phyloP scores from a whole-genome alignment of 2,888 invertebrate species.

The Venusia cambrica region DNA sequence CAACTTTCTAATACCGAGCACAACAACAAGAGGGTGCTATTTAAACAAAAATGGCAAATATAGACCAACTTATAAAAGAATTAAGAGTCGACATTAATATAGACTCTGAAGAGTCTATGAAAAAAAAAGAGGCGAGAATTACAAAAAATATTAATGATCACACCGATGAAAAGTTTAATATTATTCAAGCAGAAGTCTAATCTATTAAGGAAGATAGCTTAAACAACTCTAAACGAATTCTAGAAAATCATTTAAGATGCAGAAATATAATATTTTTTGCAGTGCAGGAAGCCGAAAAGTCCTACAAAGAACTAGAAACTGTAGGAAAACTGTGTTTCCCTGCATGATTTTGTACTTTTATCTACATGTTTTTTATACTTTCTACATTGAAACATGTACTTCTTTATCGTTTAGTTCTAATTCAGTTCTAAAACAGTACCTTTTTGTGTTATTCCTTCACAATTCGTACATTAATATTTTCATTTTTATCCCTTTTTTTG shows the following conservation, averaged over 20 bases:
- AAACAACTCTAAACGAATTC: not conserved
- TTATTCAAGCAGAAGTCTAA: not conserved
- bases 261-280: slow-evolving; percentile 1
- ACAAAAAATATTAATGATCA: not conserved
- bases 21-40: not conserved
- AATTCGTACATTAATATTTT: too few relatives aligned
- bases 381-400: too few relatives aligned
- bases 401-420: too few relatives aligned
- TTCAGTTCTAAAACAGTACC: too few relatives aligned
- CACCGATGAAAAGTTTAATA: not conserved
- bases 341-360: too few relatives aligned
- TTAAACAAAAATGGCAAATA: not conserved
- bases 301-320: too few relatives aligned
- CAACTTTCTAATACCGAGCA: too few relatives aligned
- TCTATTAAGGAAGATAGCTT: not conserved
- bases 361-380: too few relatives aligned
- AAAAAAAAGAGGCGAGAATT: not conserved
- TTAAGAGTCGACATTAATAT: not conserved
- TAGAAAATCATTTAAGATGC: not conserved
- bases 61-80: not conserved
- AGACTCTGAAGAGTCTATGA: not conserved
- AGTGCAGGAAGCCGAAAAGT: not conserved
- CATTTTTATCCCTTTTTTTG: too few relatives aligned
- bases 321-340: too few relatives aligned
- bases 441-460: too few relatives aligned